These are phyloP conservation scores for Entomobrya multifasciata DNA, from an alignment of 2,888 invertebrate species.

Conservation along the genomic window DNA sequence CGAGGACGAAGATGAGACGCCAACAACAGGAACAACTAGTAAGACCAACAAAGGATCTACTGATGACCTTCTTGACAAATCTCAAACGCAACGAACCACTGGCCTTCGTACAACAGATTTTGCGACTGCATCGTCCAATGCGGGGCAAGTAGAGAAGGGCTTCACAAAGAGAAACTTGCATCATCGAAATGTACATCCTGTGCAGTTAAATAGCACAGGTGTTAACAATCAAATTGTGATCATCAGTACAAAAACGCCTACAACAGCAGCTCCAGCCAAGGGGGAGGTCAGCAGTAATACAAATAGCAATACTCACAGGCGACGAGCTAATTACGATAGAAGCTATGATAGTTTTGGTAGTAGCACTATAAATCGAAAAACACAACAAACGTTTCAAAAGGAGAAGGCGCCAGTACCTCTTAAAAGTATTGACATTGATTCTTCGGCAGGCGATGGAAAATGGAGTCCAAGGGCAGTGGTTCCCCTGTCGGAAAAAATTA, in stretches of 20 bases:
- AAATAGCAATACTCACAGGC: background rate
- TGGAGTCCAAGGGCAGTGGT: conserved; percentile 76
- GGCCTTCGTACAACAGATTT: conserved; percentile 65
- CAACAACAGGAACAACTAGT: background rate
- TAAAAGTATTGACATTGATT: background rate
- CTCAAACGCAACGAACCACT: conserved; percentile 70
- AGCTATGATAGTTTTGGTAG: conserved; percentile 50
- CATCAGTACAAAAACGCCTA: conserved; percentile 8
- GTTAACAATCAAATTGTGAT: background rate
- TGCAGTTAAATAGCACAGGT: conserved; percentile 28
- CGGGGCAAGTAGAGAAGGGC: conserved; percentile 56
- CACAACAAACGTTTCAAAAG: conserved; percentile 8
- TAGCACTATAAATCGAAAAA: conserved; percentile 41
- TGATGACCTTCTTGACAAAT: conserved; percentile 71
- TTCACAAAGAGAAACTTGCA: conserved; percentile 75
- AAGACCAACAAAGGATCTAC: background rate
- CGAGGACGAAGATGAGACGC: conserved; percentile 87
- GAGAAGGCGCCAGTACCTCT: no score
- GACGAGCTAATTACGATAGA: conserved; percentile 25
- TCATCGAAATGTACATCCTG: conserved; percentile 47
- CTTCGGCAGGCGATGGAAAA: conserved; percentile 25
- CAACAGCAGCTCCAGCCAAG: background rate
- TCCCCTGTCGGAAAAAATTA: conserved; percentile 82
- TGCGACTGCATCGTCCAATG: conserved; percentile 41
- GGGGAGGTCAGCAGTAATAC: background rate